phyloP scores from a whole-genome alignment of 2,113 vertebrate genomes.

The Cardinalis cardinalis region DNA sequence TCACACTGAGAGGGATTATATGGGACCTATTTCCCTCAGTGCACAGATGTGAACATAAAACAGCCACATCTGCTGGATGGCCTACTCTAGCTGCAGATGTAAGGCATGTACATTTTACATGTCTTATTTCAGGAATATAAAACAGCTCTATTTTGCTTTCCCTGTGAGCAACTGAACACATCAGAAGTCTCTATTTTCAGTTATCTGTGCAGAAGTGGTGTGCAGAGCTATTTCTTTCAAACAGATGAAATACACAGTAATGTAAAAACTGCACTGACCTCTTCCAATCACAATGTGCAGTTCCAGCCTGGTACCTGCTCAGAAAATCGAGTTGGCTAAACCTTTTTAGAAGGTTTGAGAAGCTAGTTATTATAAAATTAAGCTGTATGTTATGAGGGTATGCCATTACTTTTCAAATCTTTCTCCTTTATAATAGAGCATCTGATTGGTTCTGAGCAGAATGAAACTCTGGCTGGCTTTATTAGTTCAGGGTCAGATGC shows the following conservation, averaged over 20 bases:
- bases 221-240: neutral
- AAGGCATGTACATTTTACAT: neutral
- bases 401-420: neutral
- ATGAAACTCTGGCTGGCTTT: neutral
- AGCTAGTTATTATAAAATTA: neutral
- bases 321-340: neutral
- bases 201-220: neutral
- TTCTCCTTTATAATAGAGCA: neutral
- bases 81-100: neutral
- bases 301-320: neutral
- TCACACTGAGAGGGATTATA: neutral
- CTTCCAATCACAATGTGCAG: neutral
- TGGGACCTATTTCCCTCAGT: neutral
- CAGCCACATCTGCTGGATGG: neutral
- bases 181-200: neutral
- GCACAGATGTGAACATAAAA: neutral
- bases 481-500: neutral
- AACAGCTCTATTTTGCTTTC: neutral
- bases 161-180: neutral
- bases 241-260: neutral
- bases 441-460: neutral
- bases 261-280: neutral
- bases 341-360: neutral
- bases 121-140: neutral
- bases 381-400: neutral